Evolutionary conservation across 2,888 invertebrate genomes (phyloP).

Genomic region (Gasteruption jaculator): DNA sequence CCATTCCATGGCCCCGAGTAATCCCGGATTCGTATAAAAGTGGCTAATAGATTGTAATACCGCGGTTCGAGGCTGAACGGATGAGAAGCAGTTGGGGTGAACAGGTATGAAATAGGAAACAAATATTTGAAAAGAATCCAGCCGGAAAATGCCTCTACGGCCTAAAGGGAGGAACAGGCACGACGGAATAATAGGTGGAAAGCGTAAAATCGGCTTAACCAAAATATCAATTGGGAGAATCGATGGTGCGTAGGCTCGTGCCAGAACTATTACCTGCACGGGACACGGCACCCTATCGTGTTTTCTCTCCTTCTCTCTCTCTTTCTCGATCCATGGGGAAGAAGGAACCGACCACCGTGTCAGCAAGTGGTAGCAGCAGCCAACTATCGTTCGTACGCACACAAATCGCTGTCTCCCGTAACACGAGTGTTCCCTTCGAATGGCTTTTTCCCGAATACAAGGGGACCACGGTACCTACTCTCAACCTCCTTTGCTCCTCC

Average conservation of each 20-base stretch:
- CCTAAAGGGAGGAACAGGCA: neutral
- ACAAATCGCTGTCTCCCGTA: neutral
- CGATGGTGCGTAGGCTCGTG: conserved; percentile 33
- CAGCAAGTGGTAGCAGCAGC: conserved; percentile 24
- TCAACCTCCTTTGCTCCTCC: no score
- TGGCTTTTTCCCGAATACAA: conserved; percentile 8
- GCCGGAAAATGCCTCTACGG: neutral
- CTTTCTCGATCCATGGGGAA: conserved; percentile 26
- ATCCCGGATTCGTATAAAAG: no score
- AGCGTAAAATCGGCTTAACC: conserved; percentile 31
- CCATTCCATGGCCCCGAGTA: no score
- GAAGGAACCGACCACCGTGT: conserved; percentile 23
- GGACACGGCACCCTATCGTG: no score
- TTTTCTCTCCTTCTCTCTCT: no score
- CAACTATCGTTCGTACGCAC: no score
- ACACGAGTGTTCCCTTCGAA: conserved; percentile 6
- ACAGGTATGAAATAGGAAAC: neutral
- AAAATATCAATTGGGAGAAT: conserved; percentile 1
- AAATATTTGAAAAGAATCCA: neutral
- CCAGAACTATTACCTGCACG: conserved; percentile 34
- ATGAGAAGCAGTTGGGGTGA: no score
- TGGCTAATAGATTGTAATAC: no score
- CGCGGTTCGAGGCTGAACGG: no score
- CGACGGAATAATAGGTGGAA: conserved; percentile 3
- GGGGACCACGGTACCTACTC: conserved; percentile 1